Evolutionary conservation across 2,113 vertebrate species (phyloP).

Genomic region (Bettongia penicillata): DNA sequence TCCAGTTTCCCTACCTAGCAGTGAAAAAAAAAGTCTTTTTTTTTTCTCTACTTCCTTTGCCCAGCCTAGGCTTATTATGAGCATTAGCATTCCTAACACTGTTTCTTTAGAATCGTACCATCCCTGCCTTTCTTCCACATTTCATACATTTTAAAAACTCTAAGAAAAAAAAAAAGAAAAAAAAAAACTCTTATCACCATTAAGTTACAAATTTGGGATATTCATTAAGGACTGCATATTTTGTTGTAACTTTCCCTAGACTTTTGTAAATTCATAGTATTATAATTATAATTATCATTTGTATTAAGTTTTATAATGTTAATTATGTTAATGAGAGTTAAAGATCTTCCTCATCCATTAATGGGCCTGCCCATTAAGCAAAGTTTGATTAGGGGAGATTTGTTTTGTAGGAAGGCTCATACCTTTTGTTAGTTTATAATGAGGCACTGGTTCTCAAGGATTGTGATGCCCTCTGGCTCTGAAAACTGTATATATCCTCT

Average conservation of each 20-base stretch:
- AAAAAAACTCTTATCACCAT: not conserved
- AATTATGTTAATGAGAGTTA: too few relatives aligned
- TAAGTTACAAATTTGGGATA: conserved; percentile 3
- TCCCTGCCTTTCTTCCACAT: not conserved
- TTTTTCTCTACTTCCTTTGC: not conserved
- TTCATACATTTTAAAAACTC: not conserved
- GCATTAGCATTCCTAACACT: not conserved
- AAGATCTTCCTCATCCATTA: too few relatives aligned
- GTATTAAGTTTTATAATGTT: not conserved
- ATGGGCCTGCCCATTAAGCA: too few relatives aligned
- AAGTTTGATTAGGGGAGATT: too few relatives aligned
- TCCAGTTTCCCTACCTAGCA: not conserved
- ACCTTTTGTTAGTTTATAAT: too few relatives aligned
- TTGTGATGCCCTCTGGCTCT: too few relatives aligned
- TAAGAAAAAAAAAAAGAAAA: not conserved
- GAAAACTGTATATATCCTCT: too few relatives aligned
- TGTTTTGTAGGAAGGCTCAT: too few relatives aligned
- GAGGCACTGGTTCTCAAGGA: too few relatives aligned
- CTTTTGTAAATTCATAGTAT: not conserved
- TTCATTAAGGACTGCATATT: not conserved
- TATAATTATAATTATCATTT: not conserved
- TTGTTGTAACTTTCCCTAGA: not conserved
- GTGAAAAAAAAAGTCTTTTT: not conserved
- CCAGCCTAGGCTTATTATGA: not conserved
- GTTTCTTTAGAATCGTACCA: not conserved